Conservation (phyloP, 2,113 vertebrate species). For the Haliaeetus leucogaster region DNA sequence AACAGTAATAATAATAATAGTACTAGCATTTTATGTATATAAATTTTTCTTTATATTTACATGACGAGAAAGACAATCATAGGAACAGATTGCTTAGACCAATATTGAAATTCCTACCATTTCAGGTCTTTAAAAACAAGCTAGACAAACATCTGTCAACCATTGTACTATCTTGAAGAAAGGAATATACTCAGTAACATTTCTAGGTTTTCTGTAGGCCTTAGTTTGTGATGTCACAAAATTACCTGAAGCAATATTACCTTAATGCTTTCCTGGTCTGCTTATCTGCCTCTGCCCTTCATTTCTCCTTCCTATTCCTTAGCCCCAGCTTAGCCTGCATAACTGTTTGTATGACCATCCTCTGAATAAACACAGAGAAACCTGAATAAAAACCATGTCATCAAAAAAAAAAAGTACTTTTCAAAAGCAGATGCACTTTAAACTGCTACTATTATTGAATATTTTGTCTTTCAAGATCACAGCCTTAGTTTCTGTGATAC, state of each 20-base stretch:
- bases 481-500: neutral
- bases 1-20: neutral
- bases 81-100: neutral
- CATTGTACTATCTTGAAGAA: neutral
- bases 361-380: neutral
- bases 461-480: neutral
- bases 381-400: neutral
- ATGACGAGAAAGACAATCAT: neutral
- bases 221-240: neutral
- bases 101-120: neutral
- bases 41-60: neutral
- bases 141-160: neutral
- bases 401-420: neutral
- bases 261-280: neutral
- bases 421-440: neutral
- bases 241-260: neutral
- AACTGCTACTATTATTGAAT: neutral
- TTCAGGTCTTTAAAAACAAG: neutral
- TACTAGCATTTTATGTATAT: neutral
- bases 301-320: neutral
- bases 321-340: neutral
- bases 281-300: neutral
- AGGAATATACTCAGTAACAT: neutral
- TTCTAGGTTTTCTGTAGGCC: neutral
- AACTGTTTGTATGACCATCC: neutral